Evolutionary conservation across 2,113 vertebrate species (phyloP), one percentile per base, ranked within the genome.

Genomic region (Boleophthalmus pectinirostris): DNA sequence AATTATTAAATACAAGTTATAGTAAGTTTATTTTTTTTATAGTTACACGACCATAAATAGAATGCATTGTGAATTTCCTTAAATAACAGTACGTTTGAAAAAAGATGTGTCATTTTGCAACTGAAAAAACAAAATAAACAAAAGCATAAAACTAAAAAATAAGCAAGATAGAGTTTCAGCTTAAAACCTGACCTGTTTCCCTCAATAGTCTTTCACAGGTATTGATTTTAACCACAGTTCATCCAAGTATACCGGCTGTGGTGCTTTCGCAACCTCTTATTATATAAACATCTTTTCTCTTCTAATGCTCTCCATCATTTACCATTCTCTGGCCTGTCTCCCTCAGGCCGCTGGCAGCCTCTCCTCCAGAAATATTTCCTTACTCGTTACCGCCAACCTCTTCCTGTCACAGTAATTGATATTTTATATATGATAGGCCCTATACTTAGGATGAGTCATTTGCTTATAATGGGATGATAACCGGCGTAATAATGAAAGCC

Each of bases 401-500:
- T 76, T 53, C 24, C 68, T 79, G 81, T 77, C 81, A 77, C 45
- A 29, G 74, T 84, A 85, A 90, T 80, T 83, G 86, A 89, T 89
- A 75, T 69, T 76, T 89, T 85, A 78, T 84, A 82, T 83, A 85
- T 87, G 82, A 87, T 75, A 73, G 68, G 77, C 77, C 83, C 68
- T 66, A 83, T 69, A 81, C 74, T 80, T 79, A 64, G 86, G 77
- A 80, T 81, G 85, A 88, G 73, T 81, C 85, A 89, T 91, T 89
- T 83, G 77, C 85, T 78, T 81, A 86, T 88, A 87, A 89, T 87
- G 73, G 78, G 83, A 70, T 79, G 77, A 88, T 87, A 85, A 88
- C 74, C 86, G 88, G 89, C 86, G 83, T 88, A 58, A 82, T 88
- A 86, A 88, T 88, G 83, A 86, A 86, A 88, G 83, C 81, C 85